Evolutionary conservation across 2,113 vertebrate species (phyloP).

Genomic region (Nestor notabilis): DNA sequence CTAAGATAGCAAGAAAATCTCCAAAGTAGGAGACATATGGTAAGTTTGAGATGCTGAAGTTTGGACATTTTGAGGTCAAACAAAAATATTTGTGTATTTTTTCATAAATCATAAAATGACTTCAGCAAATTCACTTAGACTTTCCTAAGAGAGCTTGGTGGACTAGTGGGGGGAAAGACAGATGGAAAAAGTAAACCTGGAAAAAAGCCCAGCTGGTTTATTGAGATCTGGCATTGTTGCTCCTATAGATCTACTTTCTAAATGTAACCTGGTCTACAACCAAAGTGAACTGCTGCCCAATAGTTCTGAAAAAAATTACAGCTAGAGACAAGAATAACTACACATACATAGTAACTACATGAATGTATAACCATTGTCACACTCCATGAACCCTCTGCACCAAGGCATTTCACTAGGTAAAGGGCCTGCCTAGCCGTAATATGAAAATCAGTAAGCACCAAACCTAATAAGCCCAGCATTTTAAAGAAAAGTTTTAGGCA

Average conservation of each 20-base stretch:
- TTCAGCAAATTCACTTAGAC: neutral
- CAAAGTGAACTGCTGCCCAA: neutral
- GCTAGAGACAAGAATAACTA: neutral
- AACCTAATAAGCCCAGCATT: neutral
- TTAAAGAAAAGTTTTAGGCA: neutral
- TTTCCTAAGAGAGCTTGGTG: neutral
- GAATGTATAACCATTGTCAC: neutral
- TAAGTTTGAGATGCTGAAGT: neutral
- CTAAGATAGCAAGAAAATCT: slow-evolving; percentile 1
- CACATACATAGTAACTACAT: neutral
- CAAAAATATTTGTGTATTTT: neutral
- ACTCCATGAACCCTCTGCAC: neutral
- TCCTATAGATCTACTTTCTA: neutral
- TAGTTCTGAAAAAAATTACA: neutral
- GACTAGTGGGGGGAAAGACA: neutral
- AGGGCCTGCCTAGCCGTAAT: neutral
- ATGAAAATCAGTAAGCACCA: neutral
- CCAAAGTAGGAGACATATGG: neutral
- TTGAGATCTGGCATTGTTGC: neutral
- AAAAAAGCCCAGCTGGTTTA: neutral
- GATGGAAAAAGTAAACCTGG: neutral
- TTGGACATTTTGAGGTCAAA: slow-evolving; percentile 52
- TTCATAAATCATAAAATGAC: neutral
- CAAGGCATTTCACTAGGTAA: neutral
- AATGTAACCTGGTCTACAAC: neutral